Evolutionary conservation across 2,888 invertebrate genomes (phyloP), one percentile per base, ranked within the genome.

Genomic region (Parnassius mnemosyne): DNA sequence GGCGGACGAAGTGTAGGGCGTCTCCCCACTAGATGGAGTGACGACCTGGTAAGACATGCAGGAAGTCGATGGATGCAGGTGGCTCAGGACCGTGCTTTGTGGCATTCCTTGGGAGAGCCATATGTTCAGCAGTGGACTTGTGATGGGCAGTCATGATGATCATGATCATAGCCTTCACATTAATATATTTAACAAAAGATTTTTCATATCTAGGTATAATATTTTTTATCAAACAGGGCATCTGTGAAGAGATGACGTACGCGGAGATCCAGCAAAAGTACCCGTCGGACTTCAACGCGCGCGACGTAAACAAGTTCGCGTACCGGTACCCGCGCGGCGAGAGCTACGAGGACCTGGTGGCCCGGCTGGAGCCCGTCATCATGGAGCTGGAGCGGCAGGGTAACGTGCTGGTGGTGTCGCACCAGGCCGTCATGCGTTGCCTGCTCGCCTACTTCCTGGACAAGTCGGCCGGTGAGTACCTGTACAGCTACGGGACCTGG

Each of bases 181-280:
- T 20, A 20, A 20, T 20, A 20, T 20, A 2, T 20, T 20, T 20
- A 20, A 20, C 20, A 20, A 20, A 20, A 20, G 2, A 20, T 20
- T 20, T 20, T 20, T 20, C 20, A 20, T 2, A 20, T 20, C 3
- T 20, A 20, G 20, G 20, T 20, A 20, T 20, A 20, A 20, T 20
- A 20, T 20, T 34, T 7, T 34, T 34, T 34, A 34, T 34, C 20
- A 13, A 55, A 11, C 87, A 98, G 97, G 99, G 99, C 60, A 98
- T 98, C 72, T 99, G 99, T 83, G 99, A 99, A 85, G 99, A 99
- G 86, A 97, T 99, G 97, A 99, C 99, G 0, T 99, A 99, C 80
- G 97, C 98, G 72, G 98, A 99, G 87, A 99, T 99, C 71, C 95
- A 97, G 69, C 94, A 94, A 60, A 96, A 97, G 75, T 98, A 96